Conservation (phyloP, 2,797 vertebrate species). For the Agapornis canus region DNA sequence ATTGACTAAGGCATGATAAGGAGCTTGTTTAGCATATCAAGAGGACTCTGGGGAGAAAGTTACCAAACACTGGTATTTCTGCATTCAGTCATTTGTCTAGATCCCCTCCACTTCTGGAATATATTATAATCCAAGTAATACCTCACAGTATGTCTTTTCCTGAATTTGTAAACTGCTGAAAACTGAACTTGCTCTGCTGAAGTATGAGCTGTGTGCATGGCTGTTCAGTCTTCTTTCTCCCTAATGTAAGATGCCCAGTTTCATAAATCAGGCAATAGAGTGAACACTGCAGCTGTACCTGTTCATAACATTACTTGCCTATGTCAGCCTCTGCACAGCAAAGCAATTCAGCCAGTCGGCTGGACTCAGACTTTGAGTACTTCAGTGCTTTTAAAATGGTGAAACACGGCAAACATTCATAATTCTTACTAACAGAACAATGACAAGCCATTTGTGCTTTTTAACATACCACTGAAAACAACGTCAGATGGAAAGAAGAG, state of each 20-base stretch:
- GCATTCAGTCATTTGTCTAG: neutral
- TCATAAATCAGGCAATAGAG: neutral
- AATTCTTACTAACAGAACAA: neutral
- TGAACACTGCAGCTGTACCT: rapidly evolving
- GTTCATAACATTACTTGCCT: neutral
- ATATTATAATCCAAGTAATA: neutral
- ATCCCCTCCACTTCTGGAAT: neutral
- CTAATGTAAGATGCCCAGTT: neutral
- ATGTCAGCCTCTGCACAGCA: neutral
- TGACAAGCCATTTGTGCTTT: neutral
- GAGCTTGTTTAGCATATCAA: neutral
- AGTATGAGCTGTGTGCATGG: neutral
- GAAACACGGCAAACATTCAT: neutral
- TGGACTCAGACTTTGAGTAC: neutral
- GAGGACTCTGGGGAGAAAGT: neutral
- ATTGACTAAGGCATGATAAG: neutral
- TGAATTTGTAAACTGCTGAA: neutral
- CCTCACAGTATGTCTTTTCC: neutral
- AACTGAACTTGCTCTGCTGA: neutral
- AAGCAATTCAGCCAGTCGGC: neutral
- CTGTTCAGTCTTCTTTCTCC: neutral
- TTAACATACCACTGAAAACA: neutral
- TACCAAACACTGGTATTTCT: neutral
- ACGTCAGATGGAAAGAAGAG: neutral
- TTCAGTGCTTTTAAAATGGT: neutral